Evolutionary conservation across 2,888 invertebrate species (phyloP), one percentile per base, ranked within the genome.

Genomic region (Apotomis betuletana): DNA sequence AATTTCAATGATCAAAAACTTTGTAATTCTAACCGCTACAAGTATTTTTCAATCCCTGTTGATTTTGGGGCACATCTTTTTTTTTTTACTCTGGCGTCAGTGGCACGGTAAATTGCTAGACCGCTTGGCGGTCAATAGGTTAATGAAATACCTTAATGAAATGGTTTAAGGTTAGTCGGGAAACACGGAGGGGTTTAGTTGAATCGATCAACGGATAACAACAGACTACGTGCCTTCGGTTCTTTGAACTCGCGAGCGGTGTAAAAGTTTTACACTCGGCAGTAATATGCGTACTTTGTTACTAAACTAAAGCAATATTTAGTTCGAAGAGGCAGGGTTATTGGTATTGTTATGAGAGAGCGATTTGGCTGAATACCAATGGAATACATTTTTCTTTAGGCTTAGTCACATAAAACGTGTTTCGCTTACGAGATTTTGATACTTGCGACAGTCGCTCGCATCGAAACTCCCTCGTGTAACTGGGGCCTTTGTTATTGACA

Each of bases 151-250:
- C 52, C 44, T 64, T 44, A 44, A 54, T 5, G 52, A 41, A 5
- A 12, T 64, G 44, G 2, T 55, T 55, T 54, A 55, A 55, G 64
- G 44, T 64, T 44, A 13, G 44, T 44, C 10, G 9, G 5, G 63
- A 5, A n/a, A 38, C 4, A 13, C 57, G 27, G 8, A 12, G 13
- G n/a, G 38, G 36, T 36, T 46, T 46, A 61, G 65, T 70, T 67
- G 55, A 67, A 70, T 64, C 67, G 71, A 71, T 71, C 61, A 36
- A 41, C 41, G 67, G 46, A 67, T 67, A 71, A 71, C 67, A 55
- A 67, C 38, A 57, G 12, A 12, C 36, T 61, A 51, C 70, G 70
- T 67, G 62, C 62, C 27, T 49, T 27, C 58, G 62, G 71, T 67
- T 62, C 62, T 63, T 71, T 72, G 72, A 72, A 72, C 67, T 72